Base-by-base conservation (phyloP, 92 coral and sea anemone species). In the Porites cylindrica region DNA sequence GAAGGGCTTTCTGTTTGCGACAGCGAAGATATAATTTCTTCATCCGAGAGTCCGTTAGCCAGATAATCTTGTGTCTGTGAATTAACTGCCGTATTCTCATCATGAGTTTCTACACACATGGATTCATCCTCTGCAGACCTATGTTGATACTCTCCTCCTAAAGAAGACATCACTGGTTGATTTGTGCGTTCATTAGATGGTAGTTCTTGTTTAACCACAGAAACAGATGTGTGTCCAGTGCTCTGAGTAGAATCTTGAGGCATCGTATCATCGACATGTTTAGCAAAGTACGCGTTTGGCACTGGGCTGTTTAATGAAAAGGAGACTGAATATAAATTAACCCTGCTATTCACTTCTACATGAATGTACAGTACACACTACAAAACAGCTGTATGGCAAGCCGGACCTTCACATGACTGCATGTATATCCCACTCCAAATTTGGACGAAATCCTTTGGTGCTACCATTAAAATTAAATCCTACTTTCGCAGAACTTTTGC, bases 251-350 rank as follows among this genome's bases (percentile, higher is more conserved):
- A 18, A n/a, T 68, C 76, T 14, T 29, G 63, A 2, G 70, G 77
- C 17, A 19, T 51, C 65, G 75, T 78, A 59, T 85, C 59, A 56
- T 62, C 32, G 43, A 84, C 81, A 60, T 62, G 59, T n/a, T 87
- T 87, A 7, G 90, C 93, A 84, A 96, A 95, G 82, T 92, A 95
- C 11, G 99, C 92, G 84, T 93, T 96, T 69, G 99, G 97, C 16
- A 86, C 78, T 26, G 98, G 95, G 72, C 99, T 96, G 88, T 73
- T 26, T 6, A 60, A 26, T 3, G 29, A 10, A 7, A 23, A 70
- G 3, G 19, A 8, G 6, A 16, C 18, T 14, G 38, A 68, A 65
- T 7, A 19, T 38, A 18, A 21, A 69, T 38, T 38, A 38, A 38
- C 47, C 47, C 47, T 38, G 47, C 0, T 4, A 38, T 38, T 38